A percentile compares a stretch with the other conserved stretches of the same genome.
Conservation (phyloP, 2,888 invertebrate species). For the Acronicta leporina region DNA sequence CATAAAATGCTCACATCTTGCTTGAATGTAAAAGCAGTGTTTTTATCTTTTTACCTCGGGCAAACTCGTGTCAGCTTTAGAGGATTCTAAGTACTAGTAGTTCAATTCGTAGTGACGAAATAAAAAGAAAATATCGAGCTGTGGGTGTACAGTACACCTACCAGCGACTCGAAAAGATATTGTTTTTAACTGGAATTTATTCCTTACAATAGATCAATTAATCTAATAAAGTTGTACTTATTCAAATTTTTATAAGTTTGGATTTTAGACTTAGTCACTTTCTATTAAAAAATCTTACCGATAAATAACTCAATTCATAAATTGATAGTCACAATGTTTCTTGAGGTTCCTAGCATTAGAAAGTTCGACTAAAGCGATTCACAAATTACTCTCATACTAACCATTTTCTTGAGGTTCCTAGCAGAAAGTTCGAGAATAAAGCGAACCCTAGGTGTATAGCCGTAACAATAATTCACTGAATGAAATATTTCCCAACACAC, state of each 20-base stretch:
- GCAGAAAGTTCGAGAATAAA: conserved; percentile 38
- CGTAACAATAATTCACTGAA: conserved; percentile 53
- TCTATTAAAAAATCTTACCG: conserved; percentile 27
- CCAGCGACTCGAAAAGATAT: too few species aligned
- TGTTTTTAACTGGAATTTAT: too few species aligned
- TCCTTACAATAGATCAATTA: too few species aligned
- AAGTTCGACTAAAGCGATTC: conserved; percentile 37
- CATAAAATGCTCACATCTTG: conserved; percentile 27
- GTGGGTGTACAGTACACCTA: too few species aligned
- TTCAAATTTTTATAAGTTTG: too few species aligned
- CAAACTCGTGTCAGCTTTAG: conserved; percentile 26
- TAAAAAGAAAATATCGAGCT: conserved; percentile 32
- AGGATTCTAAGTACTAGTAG: conserved; percentile 22
- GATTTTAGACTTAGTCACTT: conserved; percentile 32
- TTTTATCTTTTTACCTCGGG: conserved; percentile 48
- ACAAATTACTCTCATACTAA: too few species aligned
- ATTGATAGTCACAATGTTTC: conserved; percentile 42
- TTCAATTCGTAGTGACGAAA: conserved; percentile 13
- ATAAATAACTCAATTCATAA: conserved; percentile 33
- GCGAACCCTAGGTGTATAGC: conserved; percentile 34
- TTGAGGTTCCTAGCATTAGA: conserved; percentile 28
- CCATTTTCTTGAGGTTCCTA: conserved; percentile 35
- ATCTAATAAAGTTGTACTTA: too few species aligned
- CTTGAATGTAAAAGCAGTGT: conserved; percentile 51
- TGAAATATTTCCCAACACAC: conserved; percentile 50